phyloP scores from a whole-genome alignment of 2,888 invertebrate species.

The Spisula solida region DNA sequence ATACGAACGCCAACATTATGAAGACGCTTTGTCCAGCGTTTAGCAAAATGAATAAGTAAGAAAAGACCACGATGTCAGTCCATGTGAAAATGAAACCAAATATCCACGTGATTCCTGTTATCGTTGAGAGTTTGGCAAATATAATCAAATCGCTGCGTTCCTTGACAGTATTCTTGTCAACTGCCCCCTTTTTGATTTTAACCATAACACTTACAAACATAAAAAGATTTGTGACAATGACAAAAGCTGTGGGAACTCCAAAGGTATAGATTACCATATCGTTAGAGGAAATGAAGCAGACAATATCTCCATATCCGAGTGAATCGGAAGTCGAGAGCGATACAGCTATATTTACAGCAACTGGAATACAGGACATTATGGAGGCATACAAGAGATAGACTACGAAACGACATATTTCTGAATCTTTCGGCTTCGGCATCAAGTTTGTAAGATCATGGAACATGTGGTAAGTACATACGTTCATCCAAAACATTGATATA shows the following conservation, averaged over 20 bases:
- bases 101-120: conserved; percentile 15
- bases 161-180: neutral
- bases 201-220: neutral
- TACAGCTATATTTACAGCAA: neutral
- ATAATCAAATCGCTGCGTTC: neutral
- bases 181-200: neutral
- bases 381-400: neutral
- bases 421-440: neutral
- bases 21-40: conserved; percentile 21
- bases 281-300: conserved; percentile 10
- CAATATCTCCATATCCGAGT: neutral
- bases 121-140: conserved; percentile 12
- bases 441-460: neutral
- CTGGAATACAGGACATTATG: neutral
- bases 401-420: neutral
- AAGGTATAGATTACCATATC: neutral
- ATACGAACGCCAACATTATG: neutral
- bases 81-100: neutral
- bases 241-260: neutral
- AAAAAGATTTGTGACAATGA: neutral
- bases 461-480: neutral
- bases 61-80: neutral
- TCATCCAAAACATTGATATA: conserved; percentile 1
- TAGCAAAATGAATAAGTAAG: conserved; percentile 11
- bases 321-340: neutral